Base-by-base conservation (phyloP, 2,113 vertebrate species). In the Hippolais icterina region DNA sequence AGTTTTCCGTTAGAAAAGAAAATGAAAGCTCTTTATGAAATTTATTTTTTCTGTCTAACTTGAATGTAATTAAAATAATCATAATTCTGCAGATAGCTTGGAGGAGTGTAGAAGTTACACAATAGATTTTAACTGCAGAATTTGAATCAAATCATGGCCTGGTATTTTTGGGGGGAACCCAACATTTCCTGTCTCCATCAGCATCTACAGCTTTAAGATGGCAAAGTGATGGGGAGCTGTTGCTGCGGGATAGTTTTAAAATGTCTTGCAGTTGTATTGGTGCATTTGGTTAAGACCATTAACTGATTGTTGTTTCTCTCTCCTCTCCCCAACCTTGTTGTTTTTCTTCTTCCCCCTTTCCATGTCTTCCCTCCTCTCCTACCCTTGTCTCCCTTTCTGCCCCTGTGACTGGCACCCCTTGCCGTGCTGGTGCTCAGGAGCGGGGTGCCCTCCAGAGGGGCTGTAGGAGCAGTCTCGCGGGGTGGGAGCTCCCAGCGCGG, bases 221-320 rank as follows among this genome's bases (percentile, higher is more conserved):
- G 89, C 63, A 72, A 50, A 61, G 13, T 23, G 46, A 22, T 11
- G n/a, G 41, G 42, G 61, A 77, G 46, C 22, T 42, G 63, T n/a
- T 37, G 21, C 71, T 81, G 41, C 83, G 74, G 41, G 60, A 10
- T 24, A 49, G 28, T 52, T 86, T 70, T 75, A 8, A 63, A 90
- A 17, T 75, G 56, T 76, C 76, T 87, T 86, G n/a, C 4, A 21
- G 41, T 64, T 87, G 27, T 92, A 28, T 53, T n/a, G 44, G 41
- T 91, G 31, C 6, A 0, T 78, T 85, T 2, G 3, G 9, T 85
- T 89, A 19, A 95, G 89, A 52, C 59, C 53, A 95, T 96, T 97
- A 93, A 93, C 70, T 4, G 7, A 70, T 37, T 96, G 53, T 83
- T 94, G 39, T 96, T 96, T 97, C 68, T 97, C 80, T 92, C 87